A percentile compares a stretch with the other conserved stretches of the same genome.
Conservation (phyloP, 2,797 vertebrate species). For the Choloepus didactylus region DNA sequence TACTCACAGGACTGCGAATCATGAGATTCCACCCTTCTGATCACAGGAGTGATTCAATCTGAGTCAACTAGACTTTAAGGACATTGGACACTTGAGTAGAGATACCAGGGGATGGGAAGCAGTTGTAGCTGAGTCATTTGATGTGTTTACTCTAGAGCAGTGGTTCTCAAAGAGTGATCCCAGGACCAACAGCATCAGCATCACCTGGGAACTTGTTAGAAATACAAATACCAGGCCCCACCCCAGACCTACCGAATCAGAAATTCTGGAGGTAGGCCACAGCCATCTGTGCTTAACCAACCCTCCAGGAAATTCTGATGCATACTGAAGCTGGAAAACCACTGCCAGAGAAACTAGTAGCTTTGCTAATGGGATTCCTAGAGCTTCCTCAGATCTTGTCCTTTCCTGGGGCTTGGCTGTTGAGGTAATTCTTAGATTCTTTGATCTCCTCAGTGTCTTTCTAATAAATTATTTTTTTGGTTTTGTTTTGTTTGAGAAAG, state of each 20-base stretch:
- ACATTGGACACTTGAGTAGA: not conserved
- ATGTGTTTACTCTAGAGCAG: not conserved
- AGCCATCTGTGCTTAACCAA: not conserved
- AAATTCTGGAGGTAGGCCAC: not conserved
- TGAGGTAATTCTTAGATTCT: not conserved
- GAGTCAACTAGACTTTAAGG: not conserved
- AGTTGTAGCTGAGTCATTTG: not conserved
- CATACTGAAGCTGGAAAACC: too few species aligned
- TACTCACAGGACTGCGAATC: not conserved
- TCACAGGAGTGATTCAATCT: slow-evolving; percentile 40
- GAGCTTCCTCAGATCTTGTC: not conserved
- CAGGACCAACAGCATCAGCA: not conserved
- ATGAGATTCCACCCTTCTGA: slow-evolving; percentile 4
- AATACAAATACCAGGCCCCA: not conserved
- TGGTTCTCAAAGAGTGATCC: not conserved
- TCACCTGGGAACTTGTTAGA: slow-evolving; percentile 1
- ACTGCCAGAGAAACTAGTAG: not conserved
- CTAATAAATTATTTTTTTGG: not conserved
- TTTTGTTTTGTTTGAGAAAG: slow-evolving; percentile 34
- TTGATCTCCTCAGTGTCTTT: not conserved
- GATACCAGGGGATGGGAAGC: not conserved
- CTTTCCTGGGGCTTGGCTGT: not conserved
- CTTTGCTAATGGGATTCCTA: slow-evolving; percentile 15
- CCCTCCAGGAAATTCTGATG: not conserved
- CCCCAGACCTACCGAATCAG: not conserved